phyloP scores from a whole-genome alignment of 2,113 vertebrate genomes.

The Raja brachyura region DNA sequence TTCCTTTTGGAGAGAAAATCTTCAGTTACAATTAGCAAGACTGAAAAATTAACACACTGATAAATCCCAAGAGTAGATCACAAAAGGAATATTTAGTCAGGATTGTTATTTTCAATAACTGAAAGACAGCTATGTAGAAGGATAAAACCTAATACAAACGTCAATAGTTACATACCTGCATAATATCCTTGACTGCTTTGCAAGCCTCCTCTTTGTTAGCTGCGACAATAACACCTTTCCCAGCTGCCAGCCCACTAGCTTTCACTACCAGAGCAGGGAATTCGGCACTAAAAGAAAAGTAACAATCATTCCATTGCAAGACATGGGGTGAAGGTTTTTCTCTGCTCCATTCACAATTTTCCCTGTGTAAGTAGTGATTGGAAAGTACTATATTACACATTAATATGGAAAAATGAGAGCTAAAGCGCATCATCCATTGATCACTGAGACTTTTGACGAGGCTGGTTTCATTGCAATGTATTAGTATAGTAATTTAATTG shows the following conservation, averaged over 20 bases:
- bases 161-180: constrained; percentile 68
- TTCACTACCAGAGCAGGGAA: constrained; percentile 92
- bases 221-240: constrained; percentile 85
- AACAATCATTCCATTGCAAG: constrained; percentile 32
- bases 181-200: constrained; percentile 78
- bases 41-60: background rate
- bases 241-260: constrained; percentile 86
- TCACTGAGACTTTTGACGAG: background rate
- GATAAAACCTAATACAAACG: background rate
- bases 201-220: constrained; percentile 75
- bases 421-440: background rate
- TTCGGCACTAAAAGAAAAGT: constrained; percentile 59
- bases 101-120: background rate
- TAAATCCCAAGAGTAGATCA: background rate
- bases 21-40: background rate
- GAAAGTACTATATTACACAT: background rate
- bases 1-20: constrained; percentile 58
- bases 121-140: background rate
- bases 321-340: background rate
- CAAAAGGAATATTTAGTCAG: background rate
- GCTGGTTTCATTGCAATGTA: background rate
- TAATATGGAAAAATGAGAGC: background rate
- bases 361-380: background rate
- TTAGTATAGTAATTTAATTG: background rate
- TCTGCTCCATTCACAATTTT: background rate